Evolutionary conservation across 2,113 vertebrate genomes (phyloP).

Genomic region (Eulemur macaco): DNA sequence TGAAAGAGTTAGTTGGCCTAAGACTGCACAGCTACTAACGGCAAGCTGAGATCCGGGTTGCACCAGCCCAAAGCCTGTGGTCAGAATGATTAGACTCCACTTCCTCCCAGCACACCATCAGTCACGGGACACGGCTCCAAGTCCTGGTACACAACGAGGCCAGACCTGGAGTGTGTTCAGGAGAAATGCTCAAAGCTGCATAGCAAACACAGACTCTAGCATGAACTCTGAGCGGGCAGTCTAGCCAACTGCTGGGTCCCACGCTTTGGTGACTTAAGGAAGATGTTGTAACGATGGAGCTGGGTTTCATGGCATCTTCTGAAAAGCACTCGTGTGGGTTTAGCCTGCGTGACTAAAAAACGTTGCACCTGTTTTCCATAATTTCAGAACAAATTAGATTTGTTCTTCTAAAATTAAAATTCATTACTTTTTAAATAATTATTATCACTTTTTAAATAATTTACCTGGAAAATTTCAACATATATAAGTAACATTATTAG

Average conservation of each 20-base stretch:
- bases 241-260: background rate
- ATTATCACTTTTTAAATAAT: conserved; percentile 20
- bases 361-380: background rate
- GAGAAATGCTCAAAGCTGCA: background rate
- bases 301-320: background rate
- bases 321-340: background rate
- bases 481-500: background rate
- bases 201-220: background rate
- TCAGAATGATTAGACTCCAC: background rate
- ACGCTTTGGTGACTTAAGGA: background rate
- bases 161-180: background rate
- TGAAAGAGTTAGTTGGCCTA: background rate
- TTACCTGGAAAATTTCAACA: background rate
- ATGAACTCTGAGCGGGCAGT: background rate
- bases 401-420: conserved; percentile 39
- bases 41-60: background rate
- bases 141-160: background rate
- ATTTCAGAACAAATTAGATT: background rate
- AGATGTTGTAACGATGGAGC: background rate
- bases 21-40: background rate
- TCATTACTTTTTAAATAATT: background rate
- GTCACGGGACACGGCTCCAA: background rate
- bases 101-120: background rate
- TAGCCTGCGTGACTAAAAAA: background rate
- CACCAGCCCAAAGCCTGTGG: background rate